phyloP scores from a whole-genome alignment of 2,888 invertebrate genomes.

The Cerastis rubricosa region DNA sequence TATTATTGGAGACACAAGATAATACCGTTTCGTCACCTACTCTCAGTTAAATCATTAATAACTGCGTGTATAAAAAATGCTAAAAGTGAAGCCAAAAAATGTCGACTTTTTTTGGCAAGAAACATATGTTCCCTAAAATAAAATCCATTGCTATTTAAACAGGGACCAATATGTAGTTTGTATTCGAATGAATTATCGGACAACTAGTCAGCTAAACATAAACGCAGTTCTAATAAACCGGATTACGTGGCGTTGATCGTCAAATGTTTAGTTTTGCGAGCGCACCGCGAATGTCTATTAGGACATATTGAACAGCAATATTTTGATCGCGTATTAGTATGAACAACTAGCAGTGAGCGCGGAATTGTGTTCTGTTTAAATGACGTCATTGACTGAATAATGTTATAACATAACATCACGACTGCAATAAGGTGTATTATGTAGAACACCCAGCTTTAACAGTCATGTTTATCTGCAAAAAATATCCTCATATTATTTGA shows the following conservation, averaged over 20 bases:
- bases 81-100: no score
- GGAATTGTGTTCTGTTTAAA: background rate
- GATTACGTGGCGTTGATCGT: conserved; percentile 36
- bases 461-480: background rate
- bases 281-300: conserved; percentile 21
- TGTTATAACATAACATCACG: background rate
- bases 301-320: conserved; percentile 3
- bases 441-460: background rate
- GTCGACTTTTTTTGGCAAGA: no score
- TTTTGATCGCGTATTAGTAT: conserved; percentile 29
- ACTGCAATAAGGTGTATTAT: background rate
- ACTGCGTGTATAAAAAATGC: no score
- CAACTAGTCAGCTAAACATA: background rate
- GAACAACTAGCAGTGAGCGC: background rate
- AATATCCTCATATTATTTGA: no score
- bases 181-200: background rate
- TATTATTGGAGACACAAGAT: no score
- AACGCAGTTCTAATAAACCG: conserved; percentile 24
- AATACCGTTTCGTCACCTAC: no score
- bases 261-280: conserved; percentile 32
- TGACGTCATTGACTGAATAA: background rate
- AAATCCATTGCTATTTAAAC: background rate
- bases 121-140: no score
- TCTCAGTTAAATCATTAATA: no score
- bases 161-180: background rate